phyloP scores from a whole-genome alignment of 2,888 invertebrate genomes.

The Saturnia japonica region DNA sequence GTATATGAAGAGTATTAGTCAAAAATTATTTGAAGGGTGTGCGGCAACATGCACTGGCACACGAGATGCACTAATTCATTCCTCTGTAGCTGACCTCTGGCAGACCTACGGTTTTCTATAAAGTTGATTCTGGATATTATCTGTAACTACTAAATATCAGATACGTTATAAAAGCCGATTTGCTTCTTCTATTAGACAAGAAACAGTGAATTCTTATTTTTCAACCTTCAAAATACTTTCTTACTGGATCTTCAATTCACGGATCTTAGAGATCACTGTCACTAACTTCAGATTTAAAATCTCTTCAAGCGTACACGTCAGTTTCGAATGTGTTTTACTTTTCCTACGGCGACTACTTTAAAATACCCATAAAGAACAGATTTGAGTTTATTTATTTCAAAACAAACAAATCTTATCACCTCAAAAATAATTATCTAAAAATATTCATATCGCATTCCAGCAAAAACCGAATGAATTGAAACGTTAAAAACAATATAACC shows the following conservation, averaged over 20 bases:
- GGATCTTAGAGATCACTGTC: background rate
- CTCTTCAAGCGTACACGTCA: background rate
- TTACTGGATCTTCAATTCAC: background rate
- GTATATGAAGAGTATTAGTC: too few species aligned
- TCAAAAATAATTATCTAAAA: constrained; percentile 1
- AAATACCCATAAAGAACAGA: background rate
- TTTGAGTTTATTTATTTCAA: background rate
- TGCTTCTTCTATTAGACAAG: background rate
- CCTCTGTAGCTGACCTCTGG: too few species aligned
- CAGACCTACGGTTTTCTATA: too few species aligned
- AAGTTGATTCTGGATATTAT: too few species aligned
- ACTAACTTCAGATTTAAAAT: background rate
- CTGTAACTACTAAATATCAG: too few species aligned
- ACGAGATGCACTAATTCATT: too few species aligned
- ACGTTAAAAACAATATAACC: constrained; percentile 15
- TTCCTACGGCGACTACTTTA: background rate
- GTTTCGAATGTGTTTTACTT: background rate
- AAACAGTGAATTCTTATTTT: background rate
- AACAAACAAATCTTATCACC: background rate
- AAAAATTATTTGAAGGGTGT: too few species aligned
- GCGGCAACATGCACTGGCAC: too few species aligned
- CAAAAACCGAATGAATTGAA: constrained; percentile 3
- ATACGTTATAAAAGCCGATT: too few species aligned
- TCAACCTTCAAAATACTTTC: background rate
- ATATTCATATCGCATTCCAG: background rate